Conservation (phyloP, 2,113 vertebrate genomes). For the Propithecus coquereli region DNA sequence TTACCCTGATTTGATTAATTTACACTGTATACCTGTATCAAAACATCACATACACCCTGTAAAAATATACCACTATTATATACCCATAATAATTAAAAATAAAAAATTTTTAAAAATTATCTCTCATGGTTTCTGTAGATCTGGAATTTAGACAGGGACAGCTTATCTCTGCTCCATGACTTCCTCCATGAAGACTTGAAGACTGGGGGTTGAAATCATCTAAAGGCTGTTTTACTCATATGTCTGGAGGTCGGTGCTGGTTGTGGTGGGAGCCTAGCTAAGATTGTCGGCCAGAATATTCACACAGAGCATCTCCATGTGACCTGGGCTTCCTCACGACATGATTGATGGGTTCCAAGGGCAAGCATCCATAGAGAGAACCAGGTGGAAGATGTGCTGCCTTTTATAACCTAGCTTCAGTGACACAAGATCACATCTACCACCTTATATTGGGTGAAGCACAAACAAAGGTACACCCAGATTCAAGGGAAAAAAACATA, state of each 20-base stretch:
- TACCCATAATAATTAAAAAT: too few species aligned
- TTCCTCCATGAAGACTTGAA: background rate
- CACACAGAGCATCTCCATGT: background rate
- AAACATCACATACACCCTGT: too few species aligned
- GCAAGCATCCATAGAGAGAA: background rate
- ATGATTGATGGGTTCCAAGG: background rate
- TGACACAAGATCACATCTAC: background rate
- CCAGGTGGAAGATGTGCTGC: background rate
- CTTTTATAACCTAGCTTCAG: background rate
- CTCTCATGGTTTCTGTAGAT: background rate
- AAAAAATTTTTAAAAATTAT: background rate
- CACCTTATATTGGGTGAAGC: background rate
- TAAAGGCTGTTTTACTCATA: background rate
- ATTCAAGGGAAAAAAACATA: background rate
- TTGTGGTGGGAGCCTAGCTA: background rate
- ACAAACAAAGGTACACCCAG: background rate
- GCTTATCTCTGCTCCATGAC: background rate
- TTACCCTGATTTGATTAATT: too few species aligned
- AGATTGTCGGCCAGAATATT: background rate
- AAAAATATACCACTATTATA: too few species aligned
- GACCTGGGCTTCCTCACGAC: background rate
- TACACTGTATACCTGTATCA: too few species aligned
- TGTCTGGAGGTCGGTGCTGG: background rate
- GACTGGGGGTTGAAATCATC: background rate
- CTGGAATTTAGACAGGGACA: background rate